Evolutionary conservation across 2,888 invertebrate species (phyloP).

Genomic region (Ctenicera cuprea): DNA sequence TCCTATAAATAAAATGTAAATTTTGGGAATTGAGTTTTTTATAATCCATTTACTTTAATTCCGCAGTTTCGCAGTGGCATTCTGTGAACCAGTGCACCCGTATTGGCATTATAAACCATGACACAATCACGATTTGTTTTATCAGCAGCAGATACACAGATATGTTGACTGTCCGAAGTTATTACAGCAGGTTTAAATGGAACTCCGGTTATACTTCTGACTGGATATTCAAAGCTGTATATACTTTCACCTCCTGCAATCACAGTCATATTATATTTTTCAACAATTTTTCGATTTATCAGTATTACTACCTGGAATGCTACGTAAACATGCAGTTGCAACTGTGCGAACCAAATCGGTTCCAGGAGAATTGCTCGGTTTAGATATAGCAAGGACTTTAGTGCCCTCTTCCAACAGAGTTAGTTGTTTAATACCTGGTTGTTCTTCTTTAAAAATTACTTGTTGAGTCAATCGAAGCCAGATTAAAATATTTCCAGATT

Average conservation of each 20-base stretch:
- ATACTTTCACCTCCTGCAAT: constrained; percentile 82
- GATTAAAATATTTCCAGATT: constrained; percentile 92
- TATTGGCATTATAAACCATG: constrained; percentile 88
- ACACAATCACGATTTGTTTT: constrained; percentile 88
- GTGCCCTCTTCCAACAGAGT: constrained; percentile 84
- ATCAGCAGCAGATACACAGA: constrained; percentile 88
- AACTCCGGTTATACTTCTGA: constrained; percentile 81
- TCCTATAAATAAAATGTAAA: constrained; percentile 74
- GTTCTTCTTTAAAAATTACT: constrained; percentile 89
- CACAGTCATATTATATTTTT: no score
- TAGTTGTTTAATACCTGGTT: constrained; percentile 86
- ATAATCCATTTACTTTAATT: constrained; percentile 73
- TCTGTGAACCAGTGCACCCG: constrained; percentile 78
- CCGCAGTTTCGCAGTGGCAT: constrained; percentile 73
- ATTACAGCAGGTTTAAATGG: constrained; percentile 86
- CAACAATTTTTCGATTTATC: no score
- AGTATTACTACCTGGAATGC: constrained; percentile 84
- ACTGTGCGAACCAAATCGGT: constrained; percentile 79
- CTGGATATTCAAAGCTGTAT: constrained; percentile 89
- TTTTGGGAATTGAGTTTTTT: neutral
- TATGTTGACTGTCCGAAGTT: constrained; percentile 86
- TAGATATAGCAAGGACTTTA: constrained; percentile 85
- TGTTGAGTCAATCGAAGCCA: constrained; percentile 88
- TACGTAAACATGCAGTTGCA: constrained; percentile 81
- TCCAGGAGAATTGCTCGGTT: constrained; percentile 78